Conservation (phyloP, 2,888 invertebrate species). For the Temnothorax unifasciatus region DNA sequence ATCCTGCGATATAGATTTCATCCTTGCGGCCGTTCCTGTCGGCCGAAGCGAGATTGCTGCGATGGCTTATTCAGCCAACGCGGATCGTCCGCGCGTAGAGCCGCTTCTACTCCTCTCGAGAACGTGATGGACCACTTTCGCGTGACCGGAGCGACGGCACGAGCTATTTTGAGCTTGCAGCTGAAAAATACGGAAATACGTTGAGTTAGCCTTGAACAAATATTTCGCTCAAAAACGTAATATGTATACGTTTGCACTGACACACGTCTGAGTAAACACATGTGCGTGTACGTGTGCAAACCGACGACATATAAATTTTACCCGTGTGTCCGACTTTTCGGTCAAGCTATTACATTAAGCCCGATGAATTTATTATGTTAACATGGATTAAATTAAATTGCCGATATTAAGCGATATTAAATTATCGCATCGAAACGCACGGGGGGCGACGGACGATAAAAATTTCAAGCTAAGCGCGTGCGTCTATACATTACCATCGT, state of each 20-base stretch:
- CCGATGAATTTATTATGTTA: conserved; percentile 31
- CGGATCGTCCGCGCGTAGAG: neutral
- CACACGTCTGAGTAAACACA: neutral
- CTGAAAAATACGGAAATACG: neutral
- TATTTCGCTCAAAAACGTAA: conserved; percentile 6
- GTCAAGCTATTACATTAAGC: conserved; percentile 15
- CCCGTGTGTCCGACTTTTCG: neutral
- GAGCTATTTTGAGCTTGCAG: too few relatives aligned
- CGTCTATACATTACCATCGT: conserved; percentile 7
- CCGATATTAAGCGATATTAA: conserved; percentile 27
- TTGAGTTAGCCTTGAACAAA: neutral
- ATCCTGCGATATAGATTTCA: conserved; percentile 61
- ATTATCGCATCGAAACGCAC: conserved; percentile 2
- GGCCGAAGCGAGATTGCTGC: neutral
- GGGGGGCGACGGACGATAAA: neutral
- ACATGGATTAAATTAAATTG: conserved; percentile 21
- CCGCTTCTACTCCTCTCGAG: neutral
- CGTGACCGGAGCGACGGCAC: neutral
- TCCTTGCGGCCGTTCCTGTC: conserved; percentile 47
- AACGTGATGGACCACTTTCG: conserved; percentile 22
- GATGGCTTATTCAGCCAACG: conserved; percentile 13
- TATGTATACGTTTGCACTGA: neutral
- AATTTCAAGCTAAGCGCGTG: conserved; percentile 13
- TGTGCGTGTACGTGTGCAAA: neutral
- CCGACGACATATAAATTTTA: conserved; percentile 5